Evolutionary conservation across 2,888 invertebrate genomes (phyloP).

Genomic region (Argyresthia goedartella): DNA sequence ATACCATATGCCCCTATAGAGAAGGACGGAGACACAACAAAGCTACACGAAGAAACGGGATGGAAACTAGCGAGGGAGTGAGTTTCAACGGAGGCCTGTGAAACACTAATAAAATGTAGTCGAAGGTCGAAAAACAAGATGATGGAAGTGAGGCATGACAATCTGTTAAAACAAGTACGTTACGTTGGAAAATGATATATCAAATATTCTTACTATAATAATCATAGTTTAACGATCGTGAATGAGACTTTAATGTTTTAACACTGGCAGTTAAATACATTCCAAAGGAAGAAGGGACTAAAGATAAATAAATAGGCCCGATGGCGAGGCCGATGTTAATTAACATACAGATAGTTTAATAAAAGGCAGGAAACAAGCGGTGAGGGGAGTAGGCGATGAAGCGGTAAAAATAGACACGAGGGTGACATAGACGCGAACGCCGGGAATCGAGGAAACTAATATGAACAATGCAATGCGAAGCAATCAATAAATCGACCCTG

Average conservation of each 20-base stretch:
- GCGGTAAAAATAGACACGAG: constrained; percentile 69
- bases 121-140: constrained; percentile 59
- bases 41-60: constrained; percentile 36
- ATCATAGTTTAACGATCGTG: no score
- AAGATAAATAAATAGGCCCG: constrained; percentile 56
- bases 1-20: constrained; percentile 66
- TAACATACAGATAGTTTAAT: constrained; percentile 70
- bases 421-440: constrained; percentile 52
- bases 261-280: constrained; percentile 36
- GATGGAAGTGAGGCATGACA: constrained; percentile 27
- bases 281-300: constrained; percentile 37
- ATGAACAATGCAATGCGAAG: constrained; percentile 38
- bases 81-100: constrained; percentile 54
- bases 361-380: constrained; percentile 66
- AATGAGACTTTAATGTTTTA: constrained; percentile 8
- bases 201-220: no score
- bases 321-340: constrained; percentile 62
- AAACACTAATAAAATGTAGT: constrained; percentile 59
- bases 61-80: constrained; percentile 37
- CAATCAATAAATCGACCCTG: constrained; percentile 42
- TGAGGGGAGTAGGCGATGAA: constrained; percentile 68
- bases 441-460: constrained; percentile 32
- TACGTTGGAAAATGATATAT: no score
- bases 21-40: constrained; percentile 40
- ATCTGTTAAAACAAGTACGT: constrained; percentile 15